Conservation (phyloP, 2,797 vertebrate genomes). For the Cyprinodon diabolis region DNA sequence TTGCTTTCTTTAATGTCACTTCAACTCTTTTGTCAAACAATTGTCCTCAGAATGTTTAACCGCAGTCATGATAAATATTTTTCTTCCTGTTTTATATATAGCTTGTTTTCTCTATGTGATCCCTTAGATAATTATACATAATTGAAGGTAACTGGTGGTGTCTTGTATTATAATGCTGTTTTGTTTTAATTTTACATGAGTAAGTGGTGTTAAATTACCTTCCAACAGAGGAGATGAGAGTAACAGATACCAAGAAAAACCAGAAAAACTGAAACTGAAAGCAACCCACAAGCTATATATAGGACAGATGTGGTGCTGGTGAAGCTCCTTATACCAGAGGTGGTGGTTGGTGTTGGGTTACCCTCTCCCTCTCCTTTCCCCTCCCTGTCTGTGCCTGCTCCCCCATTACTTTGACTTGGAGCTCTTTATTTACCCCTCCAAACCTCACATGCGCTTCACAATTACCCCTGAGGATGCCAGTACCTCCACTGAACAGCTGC, state of each 20-base stretch:
- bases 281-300: slow-evolving; percentile 63
- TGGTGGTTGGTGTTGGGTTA: slow-evolving; percentile 60
- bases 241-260: slow-evolving; percentile 29
- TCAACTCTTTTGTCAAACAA: background rate
- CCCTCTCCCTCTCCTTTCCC: slow-evolving; percentile 5
- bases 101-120: background rate
- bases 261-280: slow-evolving; percentile 68
- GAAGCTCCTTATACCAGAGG: slow-evolving; percentile 57
- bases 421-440: slow-evolving; percentile 45
- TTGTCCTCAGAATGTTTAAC: background rate
- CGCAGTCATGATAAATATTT: background rate
- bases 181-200: slow-evolving; percentile 4
- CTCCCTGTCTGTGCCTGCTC: slow-evolving; percentile 14
- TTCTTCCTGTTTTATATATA: background rate
- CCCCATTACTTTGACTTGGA: slow-evolving; percentile 34
- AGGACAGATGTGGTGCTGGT: slow-evolving; percentile 64
- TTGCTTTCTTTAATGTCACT: background rate
- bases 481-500: slow-evolving; percentile 69
- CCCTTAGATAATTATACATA: slow-evolving; percentile 7
- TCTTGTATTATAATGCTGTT: slow-evolving; percentile 4
- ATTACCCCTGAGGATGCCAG: slow-evolving; percentile 63
- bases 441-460: slow-evolving; percentile 52
- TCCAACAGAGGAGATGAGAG: slow-evolving; percentile 14
- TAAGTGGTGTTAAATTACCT: slow-evolving; percentile 26
- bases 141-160: slow-evolving; percentile 23